Evolutionary conservation across 2,888 invertebrate genomes (phyloP).

Genomic region (Drosophila mimica): DNA sequence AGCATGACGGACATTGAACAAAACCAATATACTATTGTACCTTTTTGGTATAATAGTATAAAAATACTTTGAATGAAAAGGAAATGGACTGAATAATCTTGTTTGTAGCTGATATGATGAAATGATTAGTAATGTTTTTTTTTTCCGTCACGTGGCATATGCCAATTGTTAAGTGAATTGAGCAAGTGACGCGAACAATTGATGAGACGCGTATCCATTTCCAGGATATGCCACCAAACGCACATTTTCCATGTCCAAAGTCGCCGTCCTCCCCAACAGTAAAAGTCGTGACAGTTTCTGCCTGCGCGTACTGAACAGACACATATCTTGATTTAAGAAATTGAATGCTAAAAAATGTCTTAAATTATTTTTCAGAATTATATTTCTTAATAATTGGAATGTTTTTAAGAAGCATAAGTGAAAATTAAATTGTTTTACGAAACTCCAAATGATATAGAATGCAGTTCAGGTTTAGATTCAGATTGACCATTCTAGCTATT

Average conservation of each 20-base stretch:
- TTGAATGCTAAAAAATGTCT: neutral
- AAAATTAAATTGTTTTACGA: no score
- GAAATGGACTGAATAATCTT: neutral
- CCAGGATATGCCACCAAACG: conserved; percentile 7
- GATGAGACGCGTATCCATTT: conserved; percentile 29
- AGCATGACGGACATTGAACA: no score
- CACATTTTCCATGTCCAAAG: neutral
- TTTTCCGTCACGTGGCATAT: conserved; percentile 27
- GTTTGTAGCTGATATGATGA: conserved; percentile 15
- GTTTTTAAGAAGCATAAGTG: no score
- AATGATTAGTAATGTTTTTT: conserved; percentile 19
- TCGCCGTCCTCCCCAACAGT: neutral
- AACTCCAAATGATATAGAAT: no score
- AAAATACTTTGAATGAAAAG: neutral
- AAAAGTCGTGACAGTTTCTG: neutral
- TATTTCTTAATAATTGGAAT: neutral
- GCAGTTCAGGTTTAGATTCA: no score
- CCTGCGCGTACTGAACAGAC: neutral
- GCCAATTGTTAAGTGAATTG: conserved; percentile 28
- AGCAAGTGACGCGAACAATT: neutral
- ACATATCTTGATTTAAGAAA: neutral
- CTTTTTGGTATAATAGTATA: no score
- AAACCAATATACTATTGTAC: no score
- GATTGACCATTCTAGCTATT: no score
- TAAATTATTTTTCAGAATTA: neutral